These are phyloP conservation scores for Eurosta solidaginis DNA, from an alignment of 1,140 invertebrate genomes.

Conservation along the genomic window DNA sequence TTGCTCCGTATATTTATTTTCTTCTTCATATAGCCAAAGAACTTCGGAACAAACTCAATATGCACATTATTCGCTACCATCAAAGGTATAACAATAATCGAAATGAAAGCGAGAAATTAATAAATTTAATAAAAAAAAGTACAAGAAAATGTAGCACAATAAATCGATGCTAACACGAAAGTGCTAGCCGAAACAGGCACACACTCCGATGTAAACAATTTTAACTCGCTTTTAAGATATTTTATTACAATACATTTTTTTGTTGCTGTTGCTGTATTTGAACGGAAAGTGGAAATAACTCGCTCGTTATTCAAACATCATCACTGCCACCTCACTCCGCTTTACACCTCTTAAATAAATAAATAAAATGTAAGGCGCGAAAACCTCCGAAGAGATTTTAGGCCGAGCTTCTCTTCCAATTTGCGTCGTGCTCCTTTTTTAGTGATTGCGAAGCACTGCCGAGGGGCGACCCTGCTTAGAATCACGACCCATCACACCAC, in stretches of 20 bases:
- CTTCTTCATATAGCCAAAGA: no score
- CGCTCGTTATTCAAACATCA: background rate
- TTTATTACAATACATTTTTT: background rate
- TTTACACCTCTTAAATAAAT: background rate
- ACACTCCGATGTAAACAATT: background rate
- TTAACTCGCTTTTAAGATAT: no score
- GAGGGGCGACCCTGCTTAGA: no score
- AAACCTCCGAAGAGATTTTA: no score
- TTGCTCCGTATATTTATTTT: no score
- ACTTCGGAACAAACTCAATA: no score
- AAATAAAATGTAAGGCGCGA: no score
- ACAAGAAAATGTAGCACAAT: background rate
- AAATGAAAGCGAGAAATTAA: background rate
- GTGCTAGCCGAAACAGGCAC: background rate
- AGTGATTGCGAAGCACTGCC: no score
- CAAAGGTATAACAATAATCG: background rate
- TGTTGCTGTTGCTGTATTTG: no score
- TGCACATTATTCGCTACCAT: no score
- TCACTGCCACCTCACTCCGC: background rate
- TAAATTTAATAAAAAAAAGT: conserved; percentile 14
- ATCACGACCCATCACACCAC: background rate
- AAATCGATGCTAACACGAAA: background rate
- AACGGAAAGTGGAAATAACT: conserved; percentile 4
- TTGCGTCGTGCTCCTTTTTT: no score
- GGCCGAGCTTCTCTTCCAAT: no score